Base-by-base conservation (phyloP, 2,797 vertebrate species). In the Anguilla megastoma region DNA sequence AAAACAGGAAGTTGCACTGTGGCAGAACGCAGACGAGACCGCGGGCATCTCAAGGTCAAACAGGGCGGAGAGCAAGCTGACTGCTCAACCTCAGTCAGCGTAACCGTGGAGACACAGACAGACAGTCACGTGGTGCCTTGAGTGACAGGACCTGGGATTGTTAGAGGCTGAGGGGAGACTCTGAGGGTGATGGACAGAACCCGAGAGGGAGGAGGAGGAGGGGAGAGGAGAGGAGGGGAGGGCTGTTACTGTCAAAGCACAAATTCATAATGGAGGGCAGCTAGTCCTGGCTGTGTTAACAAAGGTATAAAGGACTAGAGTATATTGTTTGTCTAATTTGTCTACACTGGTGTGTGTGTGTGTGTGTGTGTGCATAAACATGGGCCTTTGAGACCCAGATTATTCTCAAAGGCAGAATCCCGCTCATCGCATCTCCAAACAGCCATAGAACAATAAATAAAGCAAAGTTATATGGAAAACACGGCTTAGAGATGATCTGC, bases 21-120 rank as follows among this genome's bases (percentile, higher is more conserved):
- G 18, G n/a, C 24, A 85, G 52, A 54, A 6, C 30, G 27, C 3
- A n/a, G 52, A 58, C 27, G 16, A 3, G 16, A 24, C 52, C 24
- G 54, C 6, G 6, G 87, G 84, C 41, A 10, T 30, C 16, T 24
- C 2, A 18, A 85, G 66, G 83, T 14, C 83, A 58, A 52, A 58
- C 27, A 45, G 66, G 8, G 50, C 50, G 10, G 50, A 27, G 50
- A 50, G 18, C 10, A 50, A 85, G 74, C 30, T 41, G 27, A 24
- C 74, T 71, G 83, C 33, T 41, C 66, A 27, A 63, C 79, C 56
- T 45, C 52, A 33, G 69, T 30, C 74, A 54, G 63, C 41, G 45
- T 87, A 4, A 56, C 82, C 63, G 71, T 66, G 21, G 80, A 87
- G 58, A 84, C 74, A 85, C 14, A 56, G 36, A 54, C 56, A 10